A percentile compares a stretch with the other conserved stretches of the same genome.
Evolutionary conservation across 2,797 vertebrate species (phyloP).

Genomic region (Cygnus olor): DNA sequence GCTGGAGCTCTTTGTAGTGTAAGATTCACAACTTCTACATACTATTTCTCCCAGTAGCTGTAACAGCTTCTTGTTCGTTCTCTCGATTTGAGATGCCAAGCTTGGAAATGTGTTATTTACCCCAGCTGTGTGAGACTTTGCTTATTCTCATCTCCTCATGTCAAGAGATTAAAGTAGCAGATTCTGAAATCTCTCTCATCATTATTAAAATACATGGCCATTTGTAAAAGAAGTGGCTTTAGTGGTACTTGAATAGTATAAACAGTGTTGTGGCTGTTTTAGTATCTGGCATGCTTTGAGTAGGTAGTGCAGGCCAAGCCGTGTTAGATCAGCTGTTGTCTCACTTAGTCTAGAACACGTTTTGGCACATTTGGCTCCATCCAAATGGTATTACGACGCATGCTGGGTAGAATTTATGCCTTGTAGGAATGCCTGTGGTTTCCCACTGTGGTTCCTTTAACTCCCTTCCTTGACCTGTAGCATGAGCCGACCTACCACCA

Average conservation of each 20-base stretch:
- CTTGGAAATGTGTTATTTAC: constrained; percentile 8
- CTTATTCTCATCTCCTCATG: neutral
- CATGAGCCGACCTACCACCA: neutral
- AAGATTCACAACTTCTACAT: neutral
- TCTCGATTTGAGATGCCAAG: neutral
- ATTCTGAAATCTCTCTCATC: neutral
- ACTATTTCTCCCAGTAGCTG: neutral
- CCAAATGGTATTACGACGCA: rapidly evolving
- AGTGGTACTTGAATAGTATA: neutral
- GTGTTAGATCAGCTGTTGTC: neutral
- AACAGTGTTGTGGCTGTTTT: neutral
- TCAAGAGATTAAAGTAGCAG: neutral
- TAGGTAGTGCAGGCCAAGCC: neutral
- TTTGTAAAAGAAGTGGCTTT: neutral
- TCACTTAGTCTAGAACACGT: neutral
- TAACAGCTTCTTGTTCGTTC: constrained; percentile 1
- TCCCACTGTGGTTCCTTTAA: neutral
- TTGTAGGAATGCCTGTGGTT: neutral
- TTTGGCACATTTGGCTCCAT: neutral
- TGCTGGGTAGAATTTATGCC: neutral
- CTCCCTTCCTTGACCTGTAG: neutral
- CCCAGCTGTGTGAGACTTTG: neutral
- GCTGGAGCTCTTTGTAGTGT: neutral
- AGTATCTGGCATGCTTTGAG: neutral
- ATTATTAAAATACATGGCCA: neutral